Evolutionary conservation across 2,888 invertebrate genomes (phyloP).

Genomic region (Brachynemurus nebulosus): DNA sequence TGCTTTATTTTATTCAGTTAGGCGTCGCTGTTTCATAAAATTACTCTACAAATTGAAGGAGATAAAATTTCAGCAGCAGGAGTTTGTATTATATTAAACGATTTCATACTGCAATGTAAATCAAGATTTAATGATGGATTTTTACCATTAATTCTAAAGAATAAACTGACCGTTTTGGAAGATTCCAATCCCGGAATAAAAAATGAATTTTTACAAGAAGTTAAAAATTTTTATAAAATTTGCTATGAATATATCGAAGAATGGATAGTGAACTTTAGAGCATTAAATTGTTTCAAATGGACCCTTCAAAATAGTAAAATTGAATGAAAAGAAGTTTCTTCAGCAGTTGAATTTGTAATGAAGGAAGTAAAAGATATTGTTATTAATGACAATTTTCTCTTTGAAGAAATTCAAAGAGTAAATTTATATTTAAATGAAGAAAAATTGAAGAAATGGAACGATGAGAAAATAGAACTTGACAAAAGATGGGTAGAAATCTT

Average conservation of each 20-base stretch:
- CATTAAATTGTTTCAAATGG: too few relatives aligned
- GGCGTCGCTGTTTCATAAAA: conserved; percentile 16
- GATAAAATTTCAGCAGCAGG: conserved; percentile 18
- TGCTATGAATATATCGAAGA: conserved; percentile 13
- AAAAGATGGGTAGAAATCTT: too few relatives aligned
- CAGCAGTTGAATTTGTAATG: too few relatives aligned
- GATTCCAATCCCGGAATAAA: conserved; percentile 11
- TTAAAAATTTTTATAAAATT: conserved; percentile 13
- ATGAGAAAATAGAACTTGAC: too few relatives aligned
- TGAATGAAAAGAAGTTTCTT: too few relatives aligned
- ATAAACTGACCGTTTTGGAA: conserved; percentile 10
- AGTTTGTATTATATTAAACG: conserved; percentile 16
- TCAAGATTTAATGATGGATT: conserved; percentile 13
- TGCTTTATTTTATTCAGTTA: conserved; percentile 20
- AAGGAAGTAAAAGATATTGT: too few relatives aligned
- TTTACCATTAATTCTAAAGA: conserved; percentile 12
- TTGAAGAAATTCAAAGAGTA: too few relatives aligned
- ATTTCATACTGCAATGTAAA: conserved; percentile 18
- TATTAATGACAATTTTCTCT: too few relatives aligned
- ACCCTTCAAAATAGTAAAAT: too few relatives aligned
- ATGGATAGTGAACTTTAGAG: too few relatives aligned
- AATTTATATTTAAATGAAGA: too few relatives aligned
- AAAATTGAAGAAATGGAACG: too few relatives aligned
- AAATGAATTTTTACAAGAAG: conserved; percentile 11
- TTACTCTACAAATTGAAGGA: conserved; percentile 12